A percentile compares a stretch with the other conserved stretches of the same genome.
Conservation (phyloP, 2,797 vertebrate genomes). For the Megaceryle alcyon region DNA sequence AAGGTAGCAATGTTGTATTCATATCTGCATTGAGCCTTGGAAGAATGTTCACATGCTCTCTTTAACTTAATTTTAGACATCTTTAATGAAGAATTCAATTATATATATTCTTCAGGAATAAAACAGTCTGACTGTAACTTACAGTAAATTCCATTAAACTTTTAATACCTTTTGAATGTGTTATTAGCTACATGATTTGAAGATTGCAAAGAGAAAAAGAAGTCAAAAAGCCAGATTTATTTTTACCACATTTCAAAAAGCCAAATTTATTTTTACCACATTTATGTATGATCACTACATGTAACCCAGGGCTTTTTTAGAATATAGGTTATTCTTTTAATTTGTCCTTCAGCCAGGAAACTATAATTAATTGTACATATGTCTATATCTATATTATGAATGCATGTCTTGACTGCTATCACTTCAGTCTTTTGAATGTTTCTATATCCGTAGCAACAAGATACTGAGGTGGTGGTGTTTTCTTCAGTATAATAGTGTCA, state of each 20-base stretch:
- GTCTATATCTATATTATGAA: neutral
- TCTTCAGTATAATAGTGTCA: neutral
- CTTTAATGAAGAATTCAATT: slow-evolving; percentile 21
- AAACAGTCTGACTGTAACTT: neutral
- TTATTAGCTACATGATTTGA: neutral
- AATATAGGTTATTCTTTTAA: neutral
- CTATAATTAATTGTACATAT: neutral
- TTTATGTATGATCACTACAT: neutral
- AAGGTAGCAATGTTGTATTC: neutral
- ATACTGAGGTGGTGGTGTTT: neutral
- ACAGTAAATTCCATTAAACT: slow-evolving; percentile 21
- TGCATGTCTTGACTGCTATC: neutral
- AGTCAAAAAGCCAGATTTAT: neutral
- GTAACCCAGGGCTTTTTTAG: neutral
- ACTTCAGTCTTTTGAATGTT: neutral
- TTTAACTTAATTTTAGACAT: slow-evolving; percentile 5
- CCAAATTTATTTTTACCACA: neutral
- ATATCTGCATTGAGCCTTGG: neutral
- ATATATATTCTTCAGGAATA: neutral
- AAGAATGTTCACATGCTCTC: neutral
- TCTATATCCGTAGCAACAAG: neutral
- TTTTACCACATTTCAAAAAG: neutral
- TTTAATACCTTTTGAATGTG: slow-evolving; percentile 8
- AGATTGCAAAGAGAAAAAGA: neutral
- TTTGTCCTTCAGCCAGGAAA: neutral